Conservation (phyloP, 2,113 vertebrate genomes). For the Nannospalax galili region DNA sequence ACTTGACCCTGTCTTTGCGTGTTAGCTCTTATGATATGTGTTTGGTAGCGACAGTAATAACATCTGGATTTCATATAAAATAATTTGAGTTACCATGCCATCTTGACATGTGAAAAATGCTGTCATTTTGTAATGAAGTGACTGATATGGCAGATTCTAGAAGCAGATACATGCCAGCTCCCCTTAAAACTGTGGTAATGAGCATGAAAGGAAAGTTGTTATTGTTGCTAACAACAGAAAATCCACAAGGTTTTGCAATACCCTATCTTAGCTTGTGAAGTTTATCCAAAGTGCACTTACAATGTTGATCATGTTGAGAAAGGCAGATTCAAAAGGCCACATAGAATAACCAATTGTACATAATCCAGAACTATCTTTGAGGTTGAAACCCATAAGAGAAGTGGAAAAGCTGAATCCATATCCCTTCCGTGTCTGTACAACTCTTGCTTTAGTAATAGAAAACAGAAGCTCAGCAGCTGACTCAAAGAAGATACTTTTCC, state of each 20-base stretch:
- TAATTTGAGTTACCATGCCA: background rate
- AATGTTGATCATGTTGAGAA: background rate
- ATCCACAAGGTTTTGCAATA: background rate
- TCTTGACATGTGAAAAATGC: too few relatives aligned
- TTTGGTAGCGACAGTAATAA: background rate
- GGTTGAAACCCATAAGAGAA: background rate
- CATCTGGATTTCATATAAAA: background rate
- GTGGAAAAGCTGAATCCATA: background rate
- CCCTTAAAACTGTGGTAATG: background rate
- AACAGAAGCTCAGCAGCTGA: background rate
- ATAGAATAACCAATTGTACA: background rate
- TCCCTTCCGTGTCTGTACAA: background rate
- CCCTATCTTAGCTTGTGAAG: background rate
- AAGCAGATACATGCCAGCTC: background rate
- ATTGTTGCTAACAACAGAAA: background rate
- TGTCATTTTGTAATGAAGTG: conserved; percentile 7
- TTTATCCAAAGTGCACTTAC: background rate
- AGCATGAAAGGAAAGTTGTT: background rate
- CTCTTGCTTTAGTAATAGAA: background rate
- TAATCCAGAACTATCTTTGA: background rate
- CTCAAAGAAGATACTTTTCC: background rate
- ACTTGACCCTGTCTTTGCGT: background rate
- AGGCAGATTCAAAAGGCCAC: conserved; percentile 7
- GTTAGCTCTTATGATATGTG: background rate
- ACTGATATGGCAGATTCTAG: background rate